These are phyloP conservation scores for Anoura caudifer DNA, from an alignment of 2,113 vertebrate genomes.

Conservation along the genomic window DNA sequence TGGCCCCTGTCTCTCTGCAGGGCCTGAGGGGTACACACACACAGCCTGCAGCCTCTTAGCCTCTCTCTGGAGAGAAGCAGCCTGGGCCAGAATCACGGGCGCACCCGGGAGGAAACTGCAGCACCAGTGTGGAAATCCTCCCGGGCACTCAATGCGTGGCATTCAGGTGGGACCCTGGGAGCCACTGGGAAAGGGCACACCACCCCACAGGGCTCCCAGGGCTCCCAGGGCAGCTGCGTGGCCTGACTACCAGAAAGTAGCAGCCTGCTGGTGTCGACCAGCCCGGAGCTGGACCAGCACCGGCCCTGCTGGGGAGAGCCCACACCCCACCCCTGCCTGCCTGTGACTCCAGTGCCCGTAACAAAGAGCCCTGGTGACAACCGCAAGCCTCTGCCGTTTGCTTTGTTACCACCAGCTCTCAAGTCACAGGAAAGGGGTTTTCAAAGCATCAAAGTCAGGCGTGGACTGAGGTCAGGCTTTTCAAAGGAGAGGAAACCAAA, in stretches of 20 bases:
- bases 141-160: not conserved
- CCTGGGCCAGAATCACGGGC: not conserved
- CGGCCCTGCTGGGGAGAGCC: not conserved
- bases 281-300: no score
- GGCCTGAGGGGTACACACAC: not conserved
- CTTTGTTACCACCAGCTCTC: slow-evolving; percentile 4
- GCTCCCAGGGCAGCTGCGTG: not conserved
- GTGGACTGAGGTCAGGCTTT: slow-evolving; percentile 5
- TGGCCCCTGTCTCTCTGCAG: not conserved
- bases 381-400: slow-evolving; percentile 33
- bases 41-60: not conserved
- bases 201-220: not conserved
- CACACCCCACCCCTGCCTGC: not conserved
- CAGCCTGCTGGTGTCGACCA: not conserved
- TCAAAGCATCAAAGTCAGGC: not conserved
- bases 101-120: not conserved
- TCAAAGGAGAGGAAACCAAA: slow-evolving; percentile 59
- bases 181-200: not conserved
- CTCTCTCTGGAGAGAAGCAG: not conserved
- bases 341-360: not conserved
- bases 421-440: slow-evolving; percentile 61
- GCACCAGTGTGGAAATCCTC: not conserved
- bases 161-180: not conserved
- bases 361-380: slow-evolving; percentile 41
- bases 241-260: not conserved